These are phyloP conservation scores for Cebidichthys violaceus DNA, from an alignment of 2,113 vertebrate genomes.

Conservation along the genomic window DNA sequence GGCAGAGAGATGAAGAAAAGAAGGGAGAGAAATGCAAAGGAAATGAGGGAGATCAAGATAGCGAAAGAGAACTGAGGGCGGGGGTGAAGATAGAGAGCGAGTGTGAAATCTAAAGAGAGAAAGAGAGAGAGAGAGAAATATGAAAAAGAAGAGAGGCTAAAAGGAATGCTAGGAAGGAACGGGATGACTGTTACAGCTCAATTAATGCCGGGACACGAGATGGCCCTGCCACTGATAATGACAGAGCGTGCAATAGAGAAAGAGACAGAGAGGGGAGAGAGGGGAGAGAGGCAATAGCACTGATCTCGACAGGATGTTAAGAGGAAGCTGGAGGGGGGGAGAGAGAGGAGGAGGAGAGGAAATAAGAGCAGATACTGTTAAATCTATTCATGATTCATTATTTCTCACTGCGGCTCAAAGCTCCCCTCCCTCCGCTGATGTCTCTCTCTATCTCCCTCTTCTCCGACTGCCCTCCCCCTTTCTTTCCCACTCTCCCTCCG, in stretches of 20 bases:
- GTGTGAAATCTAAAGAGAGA: conserved; percentile 26
- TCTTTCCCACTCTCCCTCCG: conserved; percentile 32
- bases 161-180: conserved; percentile 41
- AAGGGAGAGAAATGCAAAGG: conserved; percentile 9
- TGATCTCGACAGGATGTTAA: conserved; percentile 74
- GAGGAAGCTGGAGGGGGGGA: conserved; percentile 61
- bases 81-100: conserved; percentile 2
- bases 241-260: conserved; percentile 43
- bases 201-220: conserved; percentile 77
- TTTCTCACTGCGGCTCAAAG: conserved; percentile 75
- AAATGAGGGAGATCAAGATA: conserved; percentile 19
- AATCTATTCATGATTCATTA: conserved; percentile 85
- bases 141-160: conserved; percentile 24
- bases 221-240: conserved; percentile 73
- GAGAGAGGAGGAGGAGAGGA: conserved; percentile 49
- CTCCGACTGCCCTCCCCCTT: background rate
- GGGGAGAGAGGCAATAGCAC: conserved; percentile 53
- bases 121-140: background rate
- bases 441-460: conserved; percentile 43
- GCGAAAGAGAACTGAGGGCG: background rate
- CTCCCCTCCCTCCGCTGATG: conserved; percentile 63
- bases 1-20: conserved; percentile 3
- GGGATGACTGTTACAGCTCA: conserved; percentile 76
- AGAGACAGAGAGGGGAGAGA: conserved; percentile 42
- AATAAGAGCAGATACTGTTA: conserved; percentile 81